phyloP scores from a whole-genome alignment of 2,113 vertebrate species.

The Pantherophis guttatus region DNA sequence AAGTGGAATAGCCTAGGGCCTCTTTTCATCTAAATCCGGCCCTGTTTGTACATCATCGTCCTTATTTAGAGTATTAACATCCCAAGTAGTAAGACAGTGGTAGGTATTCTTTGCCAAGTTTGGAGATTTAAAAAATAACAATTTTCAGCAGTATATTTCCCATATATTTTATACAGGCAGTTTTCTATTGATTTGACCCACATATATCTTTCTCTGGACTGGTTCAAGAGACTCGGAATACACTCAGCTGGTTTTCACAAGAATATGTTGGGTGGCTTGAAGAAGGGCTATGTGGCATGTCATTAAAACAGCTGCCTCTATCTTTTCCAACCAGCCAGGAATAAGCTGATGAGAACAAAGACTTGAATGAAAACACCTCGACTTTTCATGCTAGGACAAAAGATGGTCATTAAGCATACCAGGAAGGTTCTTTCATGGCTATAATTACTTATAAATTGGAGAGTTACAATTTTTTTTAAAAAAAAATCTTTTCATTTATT shows the following conservation, averaged over 20 bases:
- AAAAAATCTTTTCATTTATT: slow-evolving; percentile 77
- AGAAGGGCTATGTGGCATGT: slow-evolving; percentile 65
- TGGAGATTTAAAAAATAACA: not conserved
- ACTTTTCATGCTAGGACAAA: slow-evolving; percentile 81
- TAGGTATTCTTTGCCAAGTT: not conserved
- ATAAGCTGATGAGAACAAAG: slow-evolving; percentile 79
- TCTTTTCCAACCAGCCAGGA: slow-evolving; percentile 75
- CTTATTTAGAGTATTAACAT: not conserved
- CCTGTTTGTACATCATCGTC: not conserved
- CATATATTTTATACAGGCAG: not conserved
- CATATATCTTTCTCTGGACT: not conserved
- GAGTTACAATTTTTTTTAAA: slow-evolving; percentile 63
- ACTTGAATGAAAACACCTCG: slow-evolving; percentile 76
- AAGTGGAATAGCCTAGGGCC: too few species aligned
- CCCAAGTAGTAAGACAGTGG: not conserved
- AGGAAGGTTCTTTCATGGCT: slow-evolving; percentile 78
- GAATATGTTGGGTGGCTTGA: slow-evolving; percentile 60
- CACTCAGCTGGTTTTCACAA: slow-evolving; percentile 73
- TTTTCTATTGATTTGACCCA: not conserved
- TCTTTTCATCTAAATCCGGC: too few species aligned
- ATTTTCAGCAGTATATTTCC: not conserved
- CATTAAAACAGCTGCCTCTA: slow-evolving; percentile 75
- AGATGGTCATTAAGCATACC: slow-evolving; percentile 81
- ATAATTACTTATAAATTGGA: slow-evolving; percentile 83
- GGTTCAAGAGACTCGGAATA: slow-evolving; percentile 68